Base-by-base conservation (phyloP, 2,888 invertebrate genomes). In the Brachyptera putata region DNA sequence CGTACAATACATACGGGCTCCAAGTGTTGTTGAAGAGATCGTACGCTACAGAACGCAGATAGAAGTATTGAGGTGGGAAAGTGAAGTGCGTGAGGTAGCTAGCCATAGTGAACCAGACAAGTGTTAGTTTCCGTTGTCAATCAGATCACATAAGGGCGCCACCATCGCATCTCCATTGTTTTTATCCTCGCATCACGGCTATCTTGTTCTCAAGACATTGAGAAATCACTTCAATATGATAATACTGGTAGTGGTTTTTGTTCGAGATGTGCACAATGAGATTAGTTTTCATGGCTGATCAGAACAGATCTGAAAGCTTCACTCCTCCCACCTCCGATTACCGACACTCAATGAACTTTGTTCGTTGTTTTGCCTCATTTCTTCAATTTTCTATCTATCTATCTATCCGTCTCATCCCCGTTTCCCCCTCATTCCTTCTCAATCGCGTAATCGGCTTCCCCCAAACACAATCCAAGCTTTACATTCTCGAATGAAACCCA, bases 321-420 rank as follows among this genome's bases (percentile, higher is more conserved):
- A 22, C 46, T 46, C 48, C 46, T n/a, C n/a, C n/a, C 16, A 3
- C 36, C 37, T 9, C 34, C 58, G 16, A 37, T 50, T 59, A 41
- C 41, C 25, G 48, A 24, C 50, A 24, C 43, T 26, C 24, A 37
- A 53, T 16, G 59, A 61, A 56, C 57, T 59, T 61, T 59, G 57
- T 50, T 59, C 61, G 63, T 58, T 58, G 61, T 61, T 63, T 62
- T 62, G 64, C 61, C 61, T 62, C 64, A 64, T 64, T 64, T 64
- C 64, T 64, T 62, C 62, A 64, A 64, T 64, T 64, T 62, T 56
- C 61, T 64, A 62, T 64, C 62, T 64, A 64, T 64, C 62, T 62
- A 59, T 64, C 62, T 64, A 46, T 49, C 50, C 43, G 58, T 56
- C 57, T 62, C 46, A 57, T 30, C 46, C 46, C 22, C 46, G 49